A percentile compares a stretch with the other conserved stretches of the same genome.
These are phyloP conservation scores for Pygmarrhopalites habei DNA, from an alignment of 1,140 invertebrate species.

Conservation along the genomic window DNA sequence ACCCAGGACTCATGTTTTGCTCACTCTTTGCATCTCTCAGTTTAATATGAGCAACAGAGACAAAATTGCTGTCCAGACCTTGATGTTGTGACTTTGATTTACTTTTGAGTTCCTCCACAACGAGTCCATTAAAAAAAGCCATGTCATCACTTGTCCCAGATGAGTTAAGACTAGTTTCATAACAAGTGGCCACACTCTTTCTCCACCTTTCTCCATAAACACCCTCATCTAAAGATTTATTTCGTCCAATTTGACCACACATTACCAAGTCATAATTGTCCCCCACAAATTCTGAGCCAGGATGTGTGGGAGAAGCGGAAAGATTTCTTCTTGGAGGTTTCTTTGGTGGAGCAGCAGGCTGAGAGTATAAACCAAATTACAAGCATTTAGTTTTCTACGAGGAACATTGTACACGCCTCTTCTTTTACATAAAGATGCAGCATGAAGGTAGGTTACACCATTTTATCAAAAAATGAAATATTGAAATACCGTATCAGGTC, in stretches of 20 bases:
- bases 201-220: conserved; percentile 34
- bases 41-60: conserved; percentile 54
- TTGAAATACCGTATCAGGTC: no score
- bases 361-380: no score
- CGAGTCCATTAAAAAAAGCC: conserved; percentile 34
- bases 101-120: conserved; percentile 16
- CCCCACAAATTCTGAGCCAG: conserved; percentile 51
- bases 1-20: conserved; percentile 29
- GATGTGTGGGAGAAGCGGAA: conserved; percentile 70
- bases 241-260: conserved; percentile 27
- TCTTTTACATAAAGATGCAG: no score
- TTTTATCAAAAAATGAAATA: no score
- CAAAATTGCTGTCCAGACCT: conserved; percentile 44
- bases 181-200: conserved; percentile 30
- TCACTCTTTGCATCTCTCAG: conserved; percentile 43
- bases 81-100: conserved; percentile 30
- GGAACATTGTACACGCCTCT: no score
- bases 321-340: conserved; percentile 78
- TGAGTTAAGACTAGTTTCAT: conserved; percentile 36
- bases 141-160: conserved; percentile 33
- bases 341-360: conserved; percentile 75
- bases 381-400: no score
- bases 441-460: no score
- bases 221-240: conserved; percentile 38
- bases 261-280: conserved; percentile 38